Base-by-base conservation (phyloP, 2,888 invertebrate genomes). In the Drosophila imparisetae region DNA sequence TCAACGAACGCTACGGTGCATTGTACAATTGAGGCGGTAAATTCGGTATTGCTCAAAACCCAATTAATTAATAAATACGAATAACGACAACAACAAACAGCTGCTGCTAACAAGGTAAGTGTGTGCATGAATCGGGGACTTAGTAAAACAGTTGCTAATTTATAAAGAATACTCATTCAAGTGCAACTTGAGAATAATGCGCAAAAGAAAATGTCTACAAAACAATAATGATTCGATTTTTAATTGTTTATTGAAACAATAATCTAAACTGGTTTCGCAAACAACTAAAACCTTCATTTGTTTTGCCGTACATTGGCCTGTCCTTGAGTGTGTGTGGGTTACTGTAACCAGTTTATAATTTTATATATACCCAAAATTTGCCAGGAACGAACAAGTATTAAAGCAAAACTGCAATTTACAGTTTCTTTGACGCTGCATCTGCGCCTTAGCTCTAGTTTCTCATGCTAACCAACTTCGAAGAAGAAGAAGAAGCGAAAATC, bases 41-140 rank as follows among this genome's bases (percentile, higher is more conserved):
- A 48, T 68, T 40, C 61, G 59, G 63, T 38, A 30, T 59, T 50
- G 30, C 48, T 59, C 30, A 53, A 21, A 55, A 34, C 52, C 58
- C 71, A 59, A 55, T 69, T 75, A 79, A 79, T 67, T 73, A 72
- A 71, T 57, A 75, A 68, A 67, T 57, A 63, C 66, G 52, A 68
- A 76, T 30, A 61, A 69, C 40, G 18, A 65, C 68, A 71, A 68
- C 27, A 50, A 52, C 24, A 72, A 71, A 73, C 60, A 74, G 49
- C 74, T 55, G 53, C 74, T 58, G 82, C 76, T 81, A 73, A 77
- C 79, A 66, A 83, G 89, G 87, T 89, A 79, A 85, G 84, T 79
- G 68, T 34, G 79, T 74, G 63, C 45, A 38, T n/a, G 36, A 27
- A 21, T 34, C 49, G 15, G 15, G 32, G 13, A 50, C 52, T 21